Conservation (phyloP, 2,888 invertebrate species). For the Glomeris marginata region DNA sequence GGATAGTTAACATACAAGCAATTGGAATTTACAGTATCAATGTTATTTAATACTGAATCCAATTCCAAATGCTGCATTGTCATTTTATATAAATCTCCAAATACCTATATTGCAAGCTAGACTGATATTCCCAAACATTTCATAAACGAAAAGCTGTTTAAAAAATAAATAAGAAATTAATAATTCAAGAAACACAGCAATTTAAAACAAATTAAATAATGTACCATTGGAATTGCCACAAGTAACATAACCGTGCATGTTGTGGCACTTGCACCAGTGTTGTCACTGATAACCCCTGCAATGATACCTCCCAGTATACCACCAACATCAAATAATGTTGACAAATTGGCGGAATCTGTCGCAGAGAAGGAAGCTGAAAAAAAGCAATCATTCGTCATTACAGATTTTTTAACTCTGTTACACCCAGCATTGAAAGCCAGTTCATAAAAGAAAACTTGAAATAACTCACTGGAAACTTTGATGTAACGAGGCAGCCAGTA, state of each 20-base stretch:
- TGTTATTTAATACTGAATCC: not conserved
- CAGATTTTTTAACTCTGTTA: not conserved
- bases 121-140: slow-evolving; percentile 49
- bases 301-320: slow-evolving; percentile 77
- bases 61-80: not conserved
- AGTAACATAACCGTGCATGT: slow-evolving; percentile 70
- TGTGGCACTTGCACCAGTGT: slow-evolving; percentile 65
- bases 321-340: slow-evolving; percentile 45
- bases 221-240: slow-evolving; percentile 66
- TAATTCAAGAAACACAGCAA: no score
- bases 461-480: slow-evolving; percentile 55
- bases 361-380: slow-evolving; percentile 13
- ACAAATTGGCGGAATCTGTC: slow-evolving; percentile 28
- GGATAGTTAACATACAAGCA: not conserved
- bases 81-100: no score
- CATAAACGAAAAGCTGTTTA: slow-evolving; percentile 59
- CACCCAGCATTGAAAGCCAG: no score
- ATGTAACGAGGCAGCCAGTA: slow-evolving; percentile 93
- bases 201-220: no score
- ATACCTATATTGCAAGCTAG: slow-evolving; percentile 39
- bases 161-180: slow-evolving; percentile 1
- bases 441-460: slow-evolving; percentile 3
- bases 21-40: not conserved
- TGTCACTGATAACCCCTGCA: slow-evolving; percentile 75
- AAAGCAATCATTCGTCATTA: no score